These are phyloP conservation scores for Clarias laeviceps DNA, from an alignment of 2,797 vertebrate species.

Conservation along the genomic window DNA sequence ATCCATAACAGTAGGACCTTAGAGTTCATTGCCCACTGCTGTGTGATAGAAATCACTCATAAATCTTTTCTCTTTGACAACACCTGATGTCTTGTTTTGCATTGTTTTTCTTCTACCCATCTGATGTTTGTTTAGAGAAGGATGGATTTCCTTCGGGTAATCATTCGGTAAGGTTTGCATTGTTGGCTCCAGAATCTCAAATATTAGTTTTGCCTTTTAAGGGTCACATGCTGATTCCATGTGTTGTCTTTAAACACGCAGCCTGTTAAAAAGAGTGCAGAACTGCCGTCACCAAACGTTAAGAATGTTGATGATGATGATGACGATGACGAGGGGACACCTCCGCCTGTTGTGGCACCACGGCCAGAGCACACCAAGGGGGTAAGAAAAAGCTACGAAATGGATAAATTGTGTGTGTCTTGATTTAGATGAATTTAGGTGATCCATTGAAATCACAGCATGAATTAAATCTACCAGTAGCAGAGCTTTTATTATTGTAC, in stretches of 20 bases:
- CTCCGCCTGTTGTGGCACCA: conserved; percentile 91
- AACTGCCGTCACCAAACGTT: conserved; percentile 79
- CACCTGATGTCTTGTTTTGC: background rate
- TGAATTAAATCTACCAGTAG: background rate
- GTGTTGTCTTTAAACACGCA: conserved; percentile 57
- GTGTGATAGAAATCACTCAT: background rate
- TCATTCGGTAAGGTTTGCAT: conserved; percentile 81
- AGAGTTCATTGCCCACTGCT: background rate
- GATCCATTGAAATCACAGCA: background rate
- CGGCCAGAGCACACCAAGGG: conserved; percentile 96
- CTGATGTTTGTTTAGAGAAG: conserved; percentile 79
- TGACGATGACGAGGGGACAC: conserved; percentile 89
- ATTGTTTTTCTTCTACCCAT: background rate
- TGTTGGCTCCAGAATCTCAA: background rate
- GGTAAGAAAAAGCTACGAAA: conserved; percentile 72
- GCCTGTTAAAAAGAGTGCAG: conserved; percentile 86
- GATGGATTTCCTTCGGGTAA: conserved; percentile 89
- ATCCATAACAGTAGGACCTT: background rate
- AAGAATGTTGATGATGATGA: conserved; percentile 85
- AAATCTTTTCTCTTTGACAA: background rate
- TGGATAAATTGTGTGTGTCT: background rate
- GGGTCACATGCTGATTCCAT: background rate
- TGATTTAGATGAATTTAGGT: background rate
- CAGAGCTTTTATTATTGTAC: background rate
- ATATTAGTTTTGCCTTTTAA: background rate